A percentile compares a stretch with the other conserved stretches of the same genome.
phyloP scores from a whole-genome alignment of 2,113 vertebrate species.

The Macroglossus sobrinus region DNA sequence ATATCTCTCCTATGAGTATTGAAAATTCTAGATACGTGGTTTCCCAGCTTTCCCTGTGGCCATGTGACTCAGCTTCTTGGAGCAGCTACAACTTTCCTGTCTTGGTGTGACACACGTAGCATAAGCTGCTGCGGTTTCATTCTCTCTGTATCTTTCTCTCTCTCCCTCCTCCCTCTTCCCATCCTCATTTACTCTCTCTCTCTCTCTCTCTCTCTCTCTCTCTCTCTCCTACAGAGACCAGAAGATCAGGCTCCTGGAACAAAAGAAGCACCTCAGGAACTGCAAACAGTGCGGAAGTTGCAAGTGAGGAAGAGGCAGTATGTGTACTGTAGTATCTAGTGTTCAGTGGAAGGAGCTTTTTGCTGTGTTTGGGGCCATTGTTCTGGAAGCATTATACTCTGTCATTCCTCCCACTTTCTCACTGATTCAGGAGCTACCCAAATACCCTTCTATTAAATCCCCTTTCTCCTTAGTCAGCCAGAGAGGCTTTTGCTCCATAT shows the following conservation, averaged over 20 bases:
- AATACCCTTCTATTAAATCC: background rate
- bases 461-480: background rate
- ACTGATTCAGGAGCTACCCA: background rate
- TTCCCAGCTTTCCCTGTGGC: background rate
- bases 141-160: background rate
- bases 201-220: background rate
- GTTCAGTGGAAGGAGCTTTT: background rate
- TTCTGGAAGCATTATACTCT: background rate
- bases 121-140: background rate
- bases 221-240: no score
- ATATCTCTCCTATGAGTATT: rapidly evolving
- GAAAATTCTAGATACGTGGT: background rate
- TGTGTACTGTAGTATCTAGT: no score
- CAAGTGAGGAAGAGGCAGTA: rapidly evolving
- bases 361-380: background rate
- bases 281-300: background rate
- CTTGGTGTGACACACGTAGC: rapidly evolving
- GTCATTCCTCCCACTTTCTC: background rate
- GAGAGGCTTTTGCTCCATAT: background rate
- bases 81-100: background rate
- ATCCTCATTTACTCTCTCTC: rapidly evolving
- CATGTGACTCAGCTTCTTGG: background rate
- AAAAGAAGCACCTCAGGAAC: background rate
- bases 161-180: no score
- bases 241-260: background rate